Base-by-base conservation (phyloP, 1,140 invertebrate species). In the Radopholus similis region DNA sequence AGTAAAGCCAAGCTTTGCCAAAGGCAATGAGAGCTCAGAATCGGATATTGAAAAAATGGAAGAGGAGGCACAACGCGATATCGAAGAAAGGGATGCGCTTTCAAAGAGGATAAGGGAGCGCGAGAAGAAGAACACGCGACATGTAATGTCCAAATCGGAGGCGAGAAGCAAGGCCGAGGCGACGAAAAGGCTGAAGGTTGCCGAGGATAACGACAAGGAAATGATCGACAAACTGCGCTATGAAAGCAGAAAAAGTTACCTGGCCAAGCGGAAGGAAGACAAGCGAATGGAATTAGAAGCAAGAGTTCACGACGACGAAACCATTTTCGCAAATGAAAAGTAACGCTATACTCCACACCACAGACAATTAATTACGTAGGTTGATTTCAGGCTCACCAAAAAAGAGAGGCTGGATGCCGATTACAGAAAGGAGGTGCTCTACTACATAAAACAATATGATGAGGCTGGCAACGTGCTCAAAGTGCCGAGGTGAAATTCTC, bases 251-350 rank as follows among this genome's bases (percentile, higher is more conserved):
- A 86, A 92, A 58, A 90, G 92, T 80, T 99, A 99, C 85, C 86
- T 98, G 66, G 90, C 90, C 72, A 97, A 97, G 84, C 86, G 95
- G 57, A 94, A 96, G 85, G 90, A 90, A 59, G 94, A 97, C 77
- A 97, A 98, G 86, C 87, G 97, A 40, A 87, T 89, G n/a, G 94
- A 98, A 83, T 84, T 98, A 38, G 94, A 97, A 85, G 90, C 88
- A 23, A 92, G 95, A 81, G 91, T 98, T 59, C 82, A 88, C n/a
- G 95, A 98, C 84, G 95, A 98, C 86, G 92, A 97, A 84, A 93
- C 91, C 83, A 85, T 97, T 1, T 98, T 97, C 84, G 89, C 90
- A 32, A 90, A 92, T 67, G 87, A 89, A 78, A 86, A 90, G 88
- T 92, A 87, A 54, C 63, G 66, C 34, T 74, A 38, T 4, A 34